phyloP scores from a whole-genome alignment of 1,140 invertebrate genomes.

The Caenorhabditis briggsae region DNA sequence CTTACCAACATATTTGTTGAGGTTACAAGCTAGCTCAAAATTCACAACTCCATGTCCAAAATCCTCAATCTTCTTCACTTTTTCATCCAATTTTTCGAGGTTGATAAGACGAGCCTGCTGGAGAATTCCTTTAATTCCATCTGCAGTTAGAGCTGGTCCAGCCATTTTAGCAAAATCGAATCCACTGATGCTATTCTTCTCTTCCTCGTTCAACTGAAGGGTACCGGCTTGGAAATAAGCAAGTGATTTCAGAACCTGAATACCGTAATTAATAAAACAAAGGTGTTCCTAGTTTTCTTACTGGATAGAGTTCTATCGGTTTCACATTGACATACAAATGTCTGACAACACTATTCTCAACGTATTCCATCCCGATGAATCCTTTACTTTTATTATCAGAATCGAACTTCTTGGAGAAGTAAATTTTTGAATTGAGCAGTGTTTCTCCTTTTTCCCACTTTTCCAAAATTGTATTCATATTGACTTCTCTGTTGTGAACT shows the following conservation, averaged over 20 bases:
- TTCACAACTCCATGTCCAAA: constrained; percentile 5
- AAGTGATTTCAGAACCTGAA: constrained; percentile 12
- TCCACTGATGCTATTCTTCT: neutral
- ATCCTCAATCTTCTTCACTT: neutral
- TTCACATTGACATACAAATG: constrained; percentile 4
- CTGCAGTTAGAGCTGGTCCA: neutral
- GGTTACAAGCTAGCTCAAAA: neutral
- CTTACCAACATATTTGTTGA: constrained; percentile 27
- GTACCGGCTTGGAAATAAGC: constrained; percentile 4
- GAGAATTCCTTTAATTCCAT: neutral
- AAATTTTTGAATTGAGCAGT: neutral
- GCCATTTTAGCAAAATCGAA: neutral
- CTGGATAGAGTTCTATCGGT: neutral
- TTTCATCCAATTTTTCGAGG: neutral
- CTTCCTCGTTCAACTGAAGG: constrained; percentile 24
- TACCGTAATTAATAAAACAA: neutral
- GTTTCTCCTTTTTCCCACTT: constrained; percentile 8
- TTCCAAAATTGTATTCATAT: constrained; percentile 8
- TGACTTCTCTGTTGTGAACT: constrained; percentile 44
- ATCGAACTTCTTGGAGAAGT: neutral
- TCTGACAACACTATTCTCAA: neutral
- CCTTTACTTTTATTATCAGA: constrained; percentile 7
- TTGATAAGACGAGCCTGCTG: neutral
- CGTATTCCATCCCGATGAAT: constrained; percentile 42
- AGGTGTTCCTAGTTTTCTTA: neutral